Conservation (phyloP, 2,113 vertebrate species). For the Pogonocichla stellata region DNA sequence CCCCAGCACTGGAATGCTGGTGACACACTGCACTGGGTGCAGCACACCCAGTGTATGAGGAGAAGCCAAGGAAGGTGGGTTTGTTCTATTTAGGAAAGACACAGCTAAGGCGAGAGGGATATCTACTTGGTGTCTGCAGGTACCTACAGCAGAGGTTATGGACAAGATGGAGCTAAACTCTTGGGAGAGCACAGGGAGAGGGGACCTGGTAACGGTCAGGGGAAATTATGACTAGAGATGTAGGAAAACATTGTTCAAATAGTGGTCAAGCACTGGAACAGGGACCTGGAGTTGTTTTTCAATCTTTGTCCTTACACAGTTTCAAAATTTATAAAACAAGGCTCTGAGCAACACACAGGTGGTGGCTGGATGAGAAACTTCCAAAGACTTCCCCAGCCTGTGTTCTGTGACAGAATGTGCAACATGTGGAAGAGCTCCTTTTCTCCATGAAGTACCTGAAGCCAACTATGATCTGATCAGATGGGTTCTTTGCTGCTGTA, state of each 20-base stretch:
- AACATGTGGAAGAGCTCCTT: not conserved
- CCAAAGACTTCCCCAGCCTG: not conserved
- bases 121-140: not conserved
- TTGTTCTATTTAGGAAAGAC: not conserved
- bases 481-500: not conserved
- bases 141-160: not conserved
- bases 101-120: not conserved
- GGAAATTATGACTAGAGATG: not conserved
- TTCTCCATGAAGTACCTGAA: not conserved
- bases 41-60: rapidly evolving
- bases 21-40: not conserved
- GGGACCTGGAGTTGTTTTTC: not conserved
- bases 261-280: not conserved
- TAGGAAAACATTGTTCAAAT: not conserved
- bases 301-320: not conserved
- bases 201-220: not conserved
- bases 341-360: not conserved
- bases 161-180: not conserved
- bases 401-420: not conserved
- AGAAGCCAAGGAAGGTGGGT: not conserved
- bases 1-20: not conserved
- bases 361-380: not conserved
- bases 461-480: not conserved
- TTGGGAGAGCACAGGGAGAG: not conserved
- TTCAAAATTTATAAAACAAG: not conserved